These are phyloP conservation scores for Psammodynastes pulverulentus DNA, from an alignment of 2,113 vertebrate species.

Conservation along the genomic window DNA sequence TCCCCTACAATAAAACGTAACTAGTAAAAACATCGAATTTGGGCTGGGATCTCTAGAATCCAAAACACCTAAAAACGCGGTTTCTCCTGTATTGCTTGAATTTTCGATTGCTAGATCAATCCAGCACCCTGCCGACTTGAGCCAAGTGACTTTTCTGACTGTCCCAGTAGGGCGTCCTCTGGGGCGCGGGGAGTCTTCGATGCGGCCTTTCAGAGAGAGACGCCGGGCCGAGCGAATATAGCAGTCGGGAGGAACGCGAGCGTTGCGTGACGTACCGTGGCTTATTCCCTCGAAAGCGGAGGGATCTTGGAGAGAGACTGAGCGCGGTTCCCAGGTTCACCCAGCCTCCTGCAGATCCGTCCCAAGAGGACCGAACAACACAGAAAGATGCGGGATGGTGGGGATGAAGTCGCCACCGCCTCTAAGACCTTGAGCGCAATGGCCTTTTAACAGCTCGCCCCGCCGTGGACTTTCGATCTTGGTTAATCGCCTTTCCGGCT, in stretches of 20 bases:
- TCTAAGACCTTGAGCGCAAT: not conserved
- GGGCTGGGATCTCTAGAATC: not conserved
- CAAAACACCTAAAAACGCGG: not conserved
- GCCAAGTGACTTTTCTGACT: not conserved
- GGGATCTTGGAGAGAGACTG: not conserved
- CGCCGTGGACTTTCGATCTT: not conserved
- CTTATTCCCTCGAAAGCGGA: not conserved
- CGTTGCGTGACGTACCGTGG: not conserved
- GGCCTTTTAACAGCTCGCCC: not conserved
- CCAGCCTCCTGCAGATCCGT: not conserved
- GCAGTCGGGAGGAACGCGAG: not conserved
- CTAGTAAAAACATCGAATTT: not conserved
- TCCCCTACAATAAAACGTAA: not conserved
- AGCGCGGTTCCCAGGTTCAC: not conserved
- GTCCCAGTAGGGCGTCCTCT: not conserved
- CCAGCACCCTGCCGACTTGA: not conserved
- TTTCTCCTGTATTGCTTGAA: not conserved
- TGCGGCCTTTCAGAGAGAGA: not conserved
- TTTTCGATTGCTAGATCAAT: not conserved
- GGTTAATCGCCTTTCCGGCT: not conserved
- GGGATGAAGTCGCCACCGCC: not conserved
- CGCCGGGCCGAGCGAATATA: not conserved
- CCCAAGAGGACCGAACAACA: not conserved
- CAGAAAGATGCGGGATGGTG: not conserved
- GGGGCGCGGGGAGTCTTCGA: not conserved